phyloP scores from a whole-genome alignment of 2,888 invertebrate species.

The Drosophila cyrtoloma region DNA sequence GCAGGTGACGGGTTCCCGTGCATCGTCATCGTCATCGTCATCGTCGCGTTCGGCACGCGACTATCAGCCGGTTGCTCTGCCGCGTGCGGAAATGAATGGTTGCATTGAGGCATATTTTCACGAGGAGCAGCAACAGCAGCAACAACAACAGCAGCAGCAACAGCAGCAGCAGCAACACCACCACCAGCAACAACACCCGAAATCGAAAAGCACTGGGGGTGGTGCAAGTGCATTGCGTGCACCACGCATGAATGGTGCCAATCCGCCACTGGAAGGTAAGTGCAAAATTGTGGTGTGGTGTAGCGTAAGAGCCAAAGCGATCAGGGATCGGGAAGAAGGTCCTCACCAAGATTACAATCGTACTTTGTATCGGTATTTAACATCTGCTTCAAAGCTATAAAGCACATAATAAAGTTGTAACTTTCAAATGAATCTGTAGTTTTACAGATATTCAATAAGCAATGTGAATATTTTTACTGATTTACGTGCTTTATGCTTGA shows the following conservation, averaged over 20 bases:
- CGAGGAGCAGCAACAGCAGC: constrained; percentile 87
- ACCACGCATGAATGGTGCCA: constrained; percentile 82
- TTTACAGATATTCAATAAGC: not conserved
- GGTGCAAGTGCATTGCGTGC: constrained; percentile 63
- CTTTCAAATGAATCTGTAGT: not conserved
- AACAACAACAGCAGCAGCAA: constrained; percentile 86
- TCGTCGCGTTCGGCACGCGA: constrained; percentile 65
- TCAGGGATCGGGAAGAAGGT: not conserved
- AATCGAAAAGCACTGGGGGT: constrained; percentile 64
- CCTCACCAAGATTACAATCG: not conserved
- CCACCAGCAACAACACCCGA: constrained; percentile 83
- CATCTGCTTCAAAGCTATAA: not conserved
- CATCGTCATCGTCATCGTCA: constrained; percentile 5
- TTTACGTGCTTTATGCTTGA: not conserved
- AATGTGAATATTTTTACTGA: not conserved
- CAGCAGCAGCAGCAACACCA: constrained; percentile 87
- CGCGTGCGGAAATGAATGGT: constrained; percentile 90
- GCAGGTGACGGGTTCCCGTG: constrained; percentile 19
- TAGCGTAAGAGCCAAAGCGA: not conserved
- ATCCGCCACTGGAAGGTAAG: constrained; percentile 85
- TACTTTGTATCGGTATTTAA: not conserved
- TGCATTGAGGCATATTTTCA: constrained; percentile 91
- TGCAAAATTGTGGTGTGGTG: not conserved
- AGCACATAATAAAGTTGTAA: not conserved
- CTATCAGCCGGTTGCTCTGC: constrained; percentile 86